phyloP scores from a whole-genome alignment of 2,113 vertebrate species.

The Lota lota region DNA sequence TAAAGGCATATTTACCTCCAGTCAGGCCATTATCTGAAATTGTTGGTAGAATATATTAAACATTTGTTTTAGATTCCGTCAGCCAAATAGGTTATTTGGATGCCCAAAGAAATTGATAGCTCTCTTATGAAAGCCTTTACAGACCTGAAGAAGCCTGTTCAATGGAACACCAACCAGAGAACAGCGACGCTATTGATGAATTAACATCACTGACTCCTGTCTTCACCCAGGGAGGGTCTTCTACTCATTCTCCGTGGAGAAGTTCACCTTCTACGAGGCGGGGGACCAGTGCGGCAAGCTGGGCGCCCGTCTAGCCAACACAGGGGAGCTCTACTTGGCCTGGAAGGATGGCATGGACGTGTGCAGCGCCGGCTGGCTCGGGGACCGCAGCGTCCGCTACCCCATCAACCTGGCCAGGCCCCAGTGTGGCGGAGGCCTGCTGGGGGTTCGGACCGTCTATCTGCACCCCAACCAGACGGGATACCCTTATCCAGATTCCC shows the following conservation, averaged over 20 bases:
- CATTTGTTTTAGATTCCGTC: no score
- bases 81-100: no score
- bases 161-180: no score
- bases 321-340: conserved; percentile 90
- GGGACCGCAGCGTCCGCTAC: conserved; percentile 90
- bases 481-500: conserved; percentile 84
- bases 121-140: no score
- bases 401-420: conserved; percentile 89
- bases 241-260: conserved; percentile 82
- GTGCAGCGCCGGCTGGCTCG: conserved; percentile 93
- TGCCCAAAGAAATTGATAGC: no score
- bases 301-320: conserved; percentile 86
- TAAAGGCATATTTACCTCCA: no score
- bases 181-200: no score
- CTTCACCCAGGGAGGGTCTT: conserved; percentile 85
- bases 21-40: no score
- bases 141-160: no score
- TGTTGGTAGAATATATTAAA: no score
- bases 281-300: conserved; percentile 81
- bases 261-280: conserved; percentile 90
- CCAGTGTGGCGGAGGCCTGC: conserved; percentile 90
- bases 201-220: neutral
- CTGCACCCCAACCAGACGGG: conserved; percentile 88
- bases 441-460: conserved; percentile 92
- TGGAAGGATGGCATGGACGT: conserved; percentile 94